Evolutionary conservation across 2,888 invertebrate genomes (phyloP).

Genomic region (Cosmia pyralina): DNA sequence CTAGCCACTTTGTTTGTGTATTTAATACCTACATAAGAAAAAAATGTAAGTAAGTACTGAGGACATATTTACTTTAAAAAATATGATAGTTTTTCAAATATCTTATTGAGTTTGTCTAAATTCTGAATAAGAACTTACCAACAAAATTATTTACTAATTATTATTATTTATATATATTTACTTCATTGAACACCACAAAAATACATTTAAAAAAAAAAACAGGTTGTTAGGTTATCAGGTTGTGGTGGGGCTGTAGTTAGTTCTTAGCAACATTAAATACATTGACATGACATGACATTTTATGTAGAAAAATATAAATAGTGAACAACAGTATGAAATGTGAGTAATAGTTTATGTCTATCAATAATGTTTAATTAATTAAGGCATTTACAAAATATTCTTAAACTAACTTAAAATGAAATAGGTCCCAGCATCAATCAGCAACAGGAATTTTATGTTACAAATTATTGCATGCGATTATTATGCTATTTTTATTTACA

Average conservation of each 20-base stretch:
- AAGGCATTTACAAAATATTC: conserved; percentile 3
- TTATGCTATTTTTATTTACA: conserved; percentile 8
- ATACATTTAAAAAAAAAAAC: too few relatives aligned
- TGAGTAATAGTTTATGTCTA: conserved; percentile 26
- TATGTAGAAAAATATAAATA: conserved; percentile 20
- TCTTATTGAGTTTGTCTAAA: background rate
- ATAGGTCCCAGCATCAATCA: conserved; percentile 13
- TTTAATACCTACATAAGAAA: background rate
- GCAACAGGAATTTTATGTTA: background rate
- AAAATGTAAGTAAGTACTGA: background rate
- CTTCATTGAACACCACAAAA: too few relatives aligned
- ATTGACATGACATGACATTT: conserved; percentile 25
- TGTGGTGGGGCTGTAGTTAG: conserved; percentile 6
- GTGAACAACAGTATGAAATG: conserved; percentile 34
- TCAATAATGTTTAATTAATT: conserved; percentile 15
- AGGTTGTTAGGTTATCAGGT: background rate
- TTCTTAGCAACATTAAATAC: conserved; percentile 31
- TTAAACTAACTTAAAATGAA: background rate
- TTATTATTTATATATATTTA: too few relatives aligned
- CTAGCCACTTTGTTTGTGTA: background rate
- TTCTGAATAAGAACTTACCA: background rate
- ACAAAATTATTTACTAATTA: background rate
- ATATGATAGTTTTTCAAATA: background rate
- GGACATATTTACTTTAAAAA: background rate
- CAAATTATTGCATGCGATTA: conserved; percentile 3